Conservation (phyloP, 2,113 vertebrate species). For the Salminus brasiliensis region DNA sequence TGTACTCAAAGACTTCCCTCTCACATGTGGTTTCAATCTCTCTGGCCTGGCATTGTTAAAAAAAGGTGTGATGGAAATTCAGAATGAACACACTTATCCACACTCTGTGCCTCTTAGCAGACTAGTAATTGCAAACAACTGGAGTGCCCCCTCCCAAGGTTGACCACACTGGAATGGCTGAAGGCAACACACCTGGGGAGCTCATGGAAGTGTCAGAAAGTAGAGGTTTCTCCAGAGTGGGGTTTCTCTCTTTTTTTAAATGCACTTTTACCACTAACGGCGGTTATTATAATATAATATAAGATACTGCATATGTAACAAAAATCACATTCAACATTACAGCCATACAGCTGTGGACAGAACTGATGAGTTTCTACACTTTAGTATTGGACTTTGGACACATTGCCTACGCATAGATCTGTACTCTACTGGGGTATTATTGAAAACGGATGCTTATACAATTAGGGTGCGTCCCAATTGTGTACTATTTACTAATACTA, state of each 20-base stretch:
- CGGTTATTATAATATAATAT: background rate
- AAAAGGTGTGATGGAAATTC: slow-evolving; percentile 83
- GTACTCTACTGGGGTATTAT: no score
- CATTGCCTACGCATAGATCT: no score
- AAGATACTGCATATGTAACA: no score
- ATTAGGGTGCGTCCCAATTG: no score
- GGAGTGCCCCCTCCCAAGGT: slow-evolving; percentile 69
- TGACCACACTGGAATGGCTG: slow-evolving; percentile 74
- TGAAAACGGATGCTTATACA: no score
- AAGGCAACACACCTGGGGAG: slow-evolving; percentile 74
- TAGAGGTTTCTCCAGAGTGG: slow-evolving; percentile 32
- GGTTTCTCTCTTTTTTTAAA: background rate
- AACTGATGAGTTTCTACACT: no score
- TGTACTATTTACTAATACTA: no score
- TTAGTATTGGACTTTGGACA: no score
- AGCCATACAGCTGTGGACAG: no score
- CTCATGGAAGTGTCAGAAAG: slow-evolving; percentile 30
- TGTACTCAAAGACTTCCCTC: slow-evolving; percentile 23
- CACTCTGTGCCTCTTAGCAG: slow-evolving; percentile 81
- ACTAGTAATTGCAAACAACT: slow-evolving; percentile 82
- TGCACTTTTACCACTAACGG: background rate
- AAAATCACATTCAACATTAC: no score
- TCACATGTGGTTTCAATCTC: slow-evolving; percentile 76
- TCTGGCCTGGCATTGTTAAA: slow-evolving; percentile 61
- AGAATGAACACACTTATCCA: slow-evolving; percentile 81